These are phyloP conservation scores for Pedicia rivosa DNA, from an alignment of 2,888 invertebrate genomes.

Conservation along the genomic window DNA sequence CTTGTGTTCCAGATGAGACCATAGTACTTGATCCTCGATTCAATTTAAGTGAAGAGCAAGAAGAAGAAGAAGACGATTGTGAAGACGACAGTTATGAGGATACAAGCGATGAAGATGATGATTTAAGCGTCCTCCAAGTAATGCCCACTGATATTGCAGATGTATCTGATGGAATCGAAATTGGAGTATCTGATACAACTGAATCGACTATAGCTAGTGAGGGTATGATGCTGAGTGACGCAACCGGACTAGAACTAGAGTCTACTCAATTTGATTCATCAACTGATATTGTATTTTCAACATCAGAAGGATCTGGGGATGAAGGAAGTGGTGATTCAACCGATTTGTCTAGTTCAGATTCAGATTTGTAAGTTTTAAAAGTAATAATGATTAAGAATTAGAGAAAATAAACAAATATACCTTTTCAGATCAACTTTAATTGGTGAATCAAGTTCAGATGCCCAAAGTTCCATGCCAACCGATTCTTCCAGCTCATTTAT, in stretches of 20 bases:
- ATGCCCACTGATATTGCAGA: constrained; percentile 17
- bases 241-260: constrained; percentile 21
- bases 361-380: too few species aligned
- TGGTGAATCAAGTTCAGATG: too few species aligned
- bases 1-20: constrained; percentile 56
- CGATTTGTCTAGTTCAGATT: too few species aligned
- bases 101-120: constrained; percentile 3
- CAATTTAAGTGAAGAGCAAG: constrained; percentile 33
- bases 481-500: too few species aligned
- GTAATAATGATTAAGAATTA: too few species aligned
- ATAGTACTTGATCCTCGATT: constrained; percentile 12
- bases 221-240: constrained; percentile 34
- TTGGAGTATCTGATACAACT: constrained; percentile 19
- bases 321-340: constrained; percentile 4
- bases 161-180: constrained; percentile 19
- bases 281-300: constrained; percentile 3
- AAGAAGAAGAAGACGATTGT: constrained; percentile 39
- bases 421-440: too few species aligned
- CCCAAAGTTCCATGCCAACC: too few species aligned
- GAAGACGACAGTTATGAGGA: constrained; percentile 25
- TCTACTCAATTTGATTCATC: constrained; percentile 16
- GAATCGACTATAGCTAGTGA: constrained; percentile 30
- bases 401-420: too few species aligned
- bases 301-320: constrained; percentile 21
- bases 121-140: constrained; percentile 12